Conservation (phyloP, 2,888 invertebrate species). For the Asteroscopus sphinx region DNA sequence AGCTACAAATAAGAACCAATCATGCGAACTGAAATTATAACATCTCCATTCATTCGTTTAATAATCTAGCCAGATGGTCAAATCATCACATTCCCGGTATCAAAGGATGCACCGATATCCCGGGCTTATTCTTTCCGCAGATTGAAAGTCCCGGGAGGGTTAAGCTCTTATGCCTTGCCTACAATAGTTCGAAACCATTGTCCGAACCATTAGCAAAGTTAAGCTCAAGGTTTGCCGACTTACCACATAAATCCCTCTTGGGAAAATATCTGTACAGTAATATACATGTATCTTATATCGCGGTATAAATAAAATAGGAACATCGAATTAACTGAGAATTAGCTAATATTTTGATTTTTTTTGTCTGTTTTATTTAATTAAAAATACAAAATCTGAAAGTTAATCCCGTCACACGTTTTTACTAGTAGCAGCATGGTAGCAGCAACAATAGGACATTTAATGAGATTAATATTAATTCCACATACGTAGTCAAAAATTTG, state of each 20-base stretch:
- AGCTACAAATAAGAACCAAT: background rate
- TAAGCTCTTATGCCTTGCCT: conserved; percentile 72
- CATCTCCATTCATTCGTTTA: conserved; percentile 16
- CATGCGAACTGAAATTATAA: conserved; percentile 16
- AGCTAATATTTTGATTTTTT: no score
- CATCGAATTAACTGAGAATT: no score
- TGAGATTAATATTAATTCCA: no score
- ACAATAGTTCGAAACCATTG: conserved; percentile 72
- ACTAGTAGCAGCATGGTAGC: no score
- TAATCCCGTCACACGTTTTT: no score
- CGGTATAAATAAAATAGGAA: no score
- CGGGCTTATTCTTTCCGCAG: conserved; percentile 64
- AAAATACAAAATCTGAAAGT: no score
- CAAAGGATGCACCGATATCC: conserved; percentile 51
- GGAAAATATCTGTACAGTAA: conserved; percentile 51
- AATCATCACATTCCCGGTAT: conserved; percentile 24
- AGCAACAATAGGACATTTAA: no score
- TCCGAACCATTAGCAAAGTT: conserved; percentile 80
- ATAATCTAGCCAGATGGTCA: conserved; percentile 17
- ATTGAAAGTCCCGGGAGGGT: conserved; percentile 70
- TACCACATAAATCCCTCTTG: conserved; percentile 64
- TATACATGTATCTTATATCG: no score
- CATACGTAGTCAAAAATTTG: no score
- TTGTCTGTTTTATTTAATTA: no score
- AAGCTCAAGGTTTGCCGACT: conserved; percentile 72